Evolutionary conservation across 64 coral and sea anemone species (phyloP).

Genomic region (Acropora tenuis): DNA sequence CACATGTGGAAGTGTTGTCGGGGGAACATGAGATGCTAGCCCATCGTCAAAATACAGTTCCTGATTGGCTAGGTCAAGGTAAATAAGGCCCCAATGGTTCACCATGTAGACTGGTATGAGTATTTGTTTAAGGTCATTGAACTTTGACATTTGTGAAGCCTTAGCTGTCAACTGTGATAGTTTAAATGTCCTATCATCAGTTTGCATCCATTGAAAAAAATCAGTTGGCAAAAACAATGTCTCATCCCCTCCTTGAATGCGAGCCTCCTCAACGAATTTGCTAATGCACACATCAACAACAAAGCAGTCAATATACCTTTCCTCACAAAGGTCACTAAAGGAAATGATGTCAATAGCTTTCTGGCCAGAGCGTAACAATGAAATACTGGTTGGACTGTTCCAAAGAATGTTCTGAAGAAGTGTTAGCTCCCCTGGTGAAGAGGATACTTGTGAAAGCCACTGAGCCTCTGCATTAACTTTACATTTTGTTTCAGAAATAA

Average conservation of each 20-base stretch:
- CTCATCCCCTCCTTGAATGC: background rate
- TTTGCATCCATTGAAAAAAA: slow-evolving; percentile 63
- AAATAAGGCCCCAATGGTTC: slow-evolving; percentile 69
- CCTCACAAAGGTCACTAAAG: slow-evolving; percentile 47
- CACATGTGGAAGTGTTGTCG: background rate
- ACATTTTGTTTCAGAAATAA: slow-evolving; percentile 43
- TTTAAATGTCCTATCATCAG: slow-evolving; percentile 34
- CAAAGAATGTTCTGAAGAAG: slow-evolving; percentile 46
- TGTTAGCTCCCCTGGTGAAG: slow-evolving; percentile 4
- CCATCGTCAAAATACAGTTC: slow-evolving; percentile 77
- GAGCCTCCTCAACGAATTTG: slow-evolving; percentile 63
- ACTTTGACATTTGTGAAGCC: background rate
- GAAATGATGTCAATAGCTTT: slow-evolving; percentile 57
- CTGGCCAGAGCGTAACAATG: background rate
- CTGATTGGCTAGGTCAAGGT: slow-evolving; percentile 36
- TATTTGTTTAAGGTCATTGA: slow-evolving; percentile 52
- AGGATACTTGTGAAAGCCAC: slow-evolving; percentile 24
- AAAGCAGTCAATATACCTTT: slow-evolving; percentile 76
- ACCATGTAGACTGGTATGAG: slow-evolving; percentile 63
- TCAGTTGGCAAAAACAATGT: slow-evolving; percentile 62
- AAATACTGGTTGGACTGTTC: slow-evolving; percentile 26
- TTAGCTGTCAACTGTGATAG: slow-evolving; percentile 18
- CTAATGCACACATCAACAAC: slow-evolving; percentile 58
- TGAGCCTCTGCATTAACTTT: slow-evolving; percentile 48
- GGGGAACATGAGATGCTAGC: background rate